phyloP scores from a whole-genome alignment of 2,797 vertebrate genomes.

The Argya squamiceps region DNA sequence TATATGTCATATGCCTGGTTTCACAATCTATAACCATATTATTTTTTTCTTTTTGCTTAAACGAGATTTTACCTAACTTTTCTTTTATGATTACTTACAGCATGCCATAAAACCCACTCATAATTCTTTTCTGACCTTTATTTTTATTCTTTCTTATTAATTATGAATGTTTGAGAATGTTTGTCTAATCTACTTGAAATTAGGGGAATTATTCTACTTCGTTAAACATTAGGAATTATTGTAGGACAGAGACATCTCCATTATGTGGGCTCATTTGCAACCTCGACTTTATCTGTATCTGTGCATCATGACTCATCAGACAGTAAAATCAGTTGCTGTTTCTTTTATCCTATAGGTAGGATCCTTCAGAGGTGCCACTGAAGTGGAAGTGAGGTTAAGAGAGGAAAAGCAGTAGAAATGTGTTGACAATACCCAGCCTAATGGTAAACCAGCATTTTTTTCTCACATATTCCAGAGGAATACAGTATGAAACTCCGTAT shows the following conservation, averaged over 20 bases:
- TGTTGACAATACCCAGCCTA: not conserved
- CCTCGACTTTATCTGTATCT: not conserved
- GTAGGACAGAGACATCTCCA: not conserved
- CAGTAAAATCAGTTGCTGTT: not conserved
- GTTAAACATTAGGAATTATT: not conserved
- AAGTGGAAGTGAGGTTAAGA: not conserved
- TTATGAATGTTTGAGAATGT: not conserved
- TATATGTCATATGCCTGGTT: not conserved
- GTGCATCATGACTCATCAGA: not conserved
- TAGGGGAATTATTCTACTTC: not conserved
- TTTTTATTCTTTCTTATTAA: not conserved
- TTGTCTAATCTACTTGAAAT: not conserved
- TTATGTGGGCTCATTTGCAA: not conserved
- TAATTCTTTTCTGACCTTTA: not conserved
- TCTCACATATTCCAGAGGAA: not conserved
- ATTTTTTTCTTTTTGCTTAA: not conserved
- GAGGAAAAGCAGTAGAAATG: not conserved
- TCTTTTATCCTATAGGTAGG: not conserved
- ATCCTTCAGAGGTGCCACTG: not conserved
- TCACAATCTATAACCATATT: not conserved
- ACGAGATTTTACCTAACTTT: not conserved
- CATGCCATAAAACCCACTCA: not conserved
- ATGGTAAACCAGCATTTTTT: not conserved
- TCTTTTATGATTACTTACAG: not conserved
- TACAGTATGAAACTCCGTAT: not conserved